Evolutionary conservation across 2,797 vertebrate species (phyloP), one percentile per base, ranked within the genome.

Genomic region (Crocodylus rhombifer): DNA sequence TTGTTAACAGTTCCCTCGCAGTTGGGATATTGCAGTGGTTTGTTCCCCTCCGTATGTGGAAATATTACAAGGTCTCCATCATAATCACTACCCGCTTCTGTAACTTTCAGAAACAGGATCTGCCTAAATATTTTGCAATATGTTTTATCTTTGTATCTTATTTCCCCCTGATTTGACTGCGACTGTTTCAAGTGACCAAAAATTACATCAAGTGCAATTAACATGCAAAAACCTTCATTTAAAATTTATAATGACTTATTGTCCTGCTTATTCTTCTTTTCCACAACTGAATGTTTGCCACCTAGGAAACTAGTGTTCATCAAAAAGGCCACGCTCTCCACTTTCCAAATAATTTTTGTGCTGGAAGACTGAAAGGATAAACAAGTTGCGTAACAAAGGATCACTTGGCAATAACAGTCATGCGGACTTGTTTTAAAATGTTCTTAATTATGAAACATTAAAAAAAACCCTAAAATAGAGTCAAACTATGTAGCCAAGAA

Each of bases 301-400:
- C 88, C 11, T 80, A 84, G 90, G 91, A 89, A 95, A 87, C 42
- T 82, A 42, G 60, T 95, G 92, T 92, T 95, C 85, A 77, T 85
- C 92, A 91, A 88, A 94, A 92, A 95, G 92, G 16, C 79, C 73
- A 1, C 82, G 51, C 80, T 92, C 90, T 64, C 80, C 91, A 36
- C 91, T 93, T 95, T 91, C 62, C 80, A 71, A 88, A 80, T 67
- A 77, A 1, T 94, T 69, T 96, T 97, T 94, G 63, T 93, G 81
- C 89, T 96, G 84, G 87, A 91, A 96, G 85, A 87, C 65, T 42
- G 89, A 80, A 95, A 92, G 84, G 78, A 58, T 95, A 95, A 97
- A 94, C 91, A 96, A 90, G 86, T 95, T 97, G 96, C 92, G 67
- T 94, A 96, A 96, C 86, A 93, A 96, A 91, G 85, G 80, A 82